Evolutionary conservation across 2,888 invertebrate genomes (phyloP), one percentile per base, ranked within the genome.

Genomic region (Polydrusus tereticollis): DNA sequence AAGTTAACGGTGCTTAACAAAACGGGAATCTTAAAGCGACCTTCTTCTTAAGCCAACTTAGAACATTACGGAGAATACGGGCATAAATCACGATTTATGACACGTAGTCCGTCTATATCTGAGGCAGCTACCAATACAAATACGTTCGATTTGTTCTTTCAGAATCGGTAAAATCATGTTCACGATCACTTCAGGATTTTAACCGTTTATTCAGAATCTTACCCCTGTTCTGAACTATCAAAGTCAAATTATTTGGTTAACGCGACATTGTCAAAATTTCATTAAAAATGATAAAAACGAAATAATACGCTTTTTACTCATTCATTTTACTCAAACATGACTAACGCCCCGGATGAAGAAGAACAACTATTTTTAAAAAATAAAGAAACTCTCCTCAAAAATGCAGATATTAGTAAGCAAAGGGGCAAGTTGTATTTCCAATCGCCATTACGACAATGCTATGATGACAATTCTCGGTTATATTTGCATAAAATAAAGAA

Each of bases 391-490:
- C 59, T 59, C 16, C 18, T 62, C 1, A 33, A 62, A 18, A 20
- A 62, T 20, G 62, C 47, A 20, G 47, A 47, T 47, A 12, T 47
- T 20, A 14, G 33, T 8, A 47, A 62, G n/a, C 10, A 43, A 12
- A 18, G 18, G 12, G 47, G 45, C 6, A 45, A 18, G 20, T 0
- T 62, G 1, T 62, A 45, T 62, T 29, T 62, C 20, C 47, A 62
- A 29, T 62, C 62, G 1, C 45, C 26, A 12, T 16, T 62, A 47
- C 47, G 47, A 14, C 45, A 12, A 47, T 16, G 16, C 18, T 62
- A 45, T 43, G 62, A 62, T 8, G 43, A 62, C 12, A 62, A 47
- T 14, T 10, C 47, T 2, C 47, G 47, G 8, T 47, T 62, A 21
- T 47, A 62, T 20, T 26, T 62, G 18, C 29, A 2, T 1, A 62